Base-by-base conservation (phyloP, 2,113 vertebrate species). In the Oreochromis tanganicae region DNA sequence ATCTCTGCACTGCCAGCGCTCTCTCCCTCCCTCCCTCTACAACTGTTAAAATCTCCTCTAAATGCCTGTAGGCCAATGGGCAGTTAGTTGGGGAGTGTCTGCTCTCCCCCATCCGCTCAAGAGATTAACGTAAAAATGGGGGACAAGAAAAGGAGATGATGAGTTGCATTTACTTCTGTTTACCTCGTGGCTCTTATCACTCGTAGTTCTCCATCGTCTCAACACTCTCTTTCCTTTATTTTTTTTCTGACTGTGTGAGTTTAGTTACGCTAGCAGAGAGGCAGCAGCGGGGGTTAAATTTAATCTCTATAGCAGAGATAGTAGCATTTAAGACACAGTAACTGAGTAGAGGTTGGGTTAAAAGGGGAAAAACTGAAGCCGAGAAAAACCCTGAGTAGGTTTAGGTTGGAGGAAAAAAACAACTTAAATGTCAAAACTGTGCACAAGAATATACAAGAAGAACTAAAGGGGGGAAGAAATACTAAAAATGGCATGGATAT, bases 31-130 rank as follows among this genome's bases (percentile, higher is more conserved):
- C 89, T 90, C 90, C 85, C 81, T 80, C 89, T 61, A 85, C 85
- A 80, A 89, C 93, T 84, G 88, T 94, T 95, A 95, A 95, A 95
- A 95, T 85, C 85, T 84, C 55, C 95, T 38, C 59, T 79, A 92
- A 79, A 90, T 89, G 90, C 93, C 54, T 84, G 73, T 88, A 82
- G 95, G 92, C 96, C 96, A 97, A 95, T 96, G 92, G 91, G 95
- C 85, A 92, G 88, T 90, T 2, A 91, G 89, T 87, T 2, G 78
- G 96, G 96, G 95, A 94, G 93, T 96, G 95, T 91, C 93, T 94
- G 80, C 83, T 85, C 75, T 89, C 89, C 79, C 92, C 81, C 34
- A 86, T 91, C 55, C 85, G 87, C 81, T 83, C 41, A 52, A 88
- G 55, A 80, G 85, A 66, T 91, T 90, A 79, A 94, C 89, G 52